Evolutionary conservation across 2,888 invertebrate genomes (phyloP).

Genomic region (Beris morrisii): DNA sequence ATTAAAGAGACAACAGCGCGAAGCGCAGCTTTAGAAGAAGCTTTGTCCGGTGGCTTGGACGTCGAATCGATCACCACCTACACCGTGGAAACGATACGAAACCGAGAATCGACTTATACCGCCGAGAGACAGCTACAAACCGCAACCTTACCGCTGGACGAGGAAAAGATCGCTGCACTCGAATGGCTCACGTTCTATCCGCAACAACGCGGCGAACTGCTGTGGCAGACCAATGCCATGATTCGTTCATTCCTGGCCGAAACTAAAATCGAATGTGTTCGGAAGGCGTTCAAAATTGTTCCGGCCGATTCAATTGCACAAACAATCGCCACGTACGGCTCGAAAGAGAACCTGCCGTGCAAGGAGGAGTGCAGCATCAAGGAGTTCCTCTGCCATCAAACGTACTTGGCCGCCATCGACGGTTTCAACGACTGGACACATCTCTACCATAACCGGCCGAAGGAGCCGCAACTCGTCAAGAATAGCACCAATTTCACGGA

Average conservation of each 20-base stretch:
- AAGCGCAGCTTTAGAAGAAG: conserved; percentile 68
- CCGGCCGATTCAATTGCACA: conserved; percentile 66
- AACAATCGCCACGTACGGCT: conserved; percentile 57
- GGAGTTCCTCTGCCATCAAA: conserved; percentile 85
- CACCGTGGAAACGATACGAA: conserved; percentile 77
- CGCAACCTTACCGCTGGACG: conserved; percentile 69
- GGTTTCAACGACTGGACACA: conserved; percentile 89
- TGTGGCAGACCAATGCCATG: conserved; percentile 87
- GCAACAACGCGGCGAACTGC: conserved; percentile 75
- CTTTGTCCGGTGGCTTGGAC: conserved; percentile 74
- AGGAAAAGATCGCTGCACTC: conserved; percentile 73
- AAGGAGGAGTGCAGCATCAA: conserved; percentile 62
- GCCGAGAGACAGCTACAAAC: conserved; percentile 48
- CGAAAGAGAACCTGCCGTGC: conserved; percentile 57
- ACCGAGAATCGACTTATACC: conserved; percentile 51
- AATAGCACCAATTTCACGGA: conserved; percentile 77
- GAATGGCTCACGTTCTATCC: conserved; percentile 86
- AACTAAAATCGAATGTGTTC: conserved; percentile 80
- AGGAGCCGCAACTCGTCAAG: conserved; percentile 63
- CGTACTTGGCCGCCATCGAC: conserved; percentile 85
- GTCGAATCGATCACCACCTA: conserved; percentile 81
- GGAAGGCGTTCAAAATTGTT: conserved; percentile 73
- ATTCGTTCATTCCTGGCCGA: conserved; percentile 81
- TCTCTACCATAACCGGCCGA: conserved; percentile 78
- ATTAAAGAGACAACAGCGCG: conserved; percentile 65